These are phyloP conservation scores for Oenanthe melanoleuca DNA, from an alignment of 2,113 vertebrate species.

Conservation along the genomic window DNA sequence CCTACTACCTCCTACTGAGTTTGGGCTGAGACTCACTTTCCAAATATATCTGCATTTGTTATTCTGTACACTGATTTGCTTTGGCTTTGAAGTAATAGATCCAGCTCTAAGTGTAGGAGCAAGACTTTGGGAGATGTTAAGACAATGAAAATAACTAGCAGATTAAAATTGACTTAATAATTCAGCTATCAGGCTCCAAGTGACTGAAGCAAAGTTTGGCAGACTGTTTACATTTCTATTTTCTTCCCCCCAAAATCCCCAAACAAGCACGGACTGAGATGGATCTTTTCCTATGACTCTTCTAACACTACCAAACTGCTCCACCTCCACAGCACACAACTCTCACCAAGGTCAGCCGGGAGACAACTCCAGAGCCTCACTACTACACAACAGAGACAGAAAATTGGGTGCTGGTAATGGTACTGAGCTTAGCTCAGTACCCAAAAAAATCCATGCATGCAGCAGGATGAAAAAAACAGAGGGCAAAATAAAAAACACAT, in stretches of 20 bases:
- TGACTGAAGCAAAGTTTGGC: neutral
- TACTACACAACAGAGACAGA: neutral
- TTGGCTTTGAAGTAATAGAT: conserved; percentile 7
- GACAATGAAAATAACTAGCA: neutral
- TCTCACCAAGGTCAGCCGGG: neutral
- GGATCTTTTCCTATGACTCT: neutral
- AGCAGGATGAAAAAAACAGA: neutral
- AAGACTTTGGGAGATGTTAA: neutral
- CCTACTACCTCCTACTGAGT: neutral
- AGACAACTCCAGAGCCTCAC: neutral
- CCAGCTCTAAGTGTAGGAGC: neutral
- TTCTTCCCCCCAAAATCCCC: neutral
- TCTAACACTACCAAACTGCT: neutral
- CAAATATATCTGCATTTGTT: neutral
- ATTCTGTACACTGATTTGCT: neutral
- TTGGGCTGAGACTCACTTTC: neutral
- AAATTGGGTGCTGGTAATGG: fast-evolving
- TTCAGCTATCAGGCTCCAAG: neutral
- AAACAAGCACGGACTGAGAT: fast-evolving
- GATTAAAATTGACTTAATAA: neutral
- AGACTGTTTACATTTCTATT: neutral
- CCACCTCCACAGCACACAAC: neutral
- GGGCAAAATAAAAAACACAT: neutral
- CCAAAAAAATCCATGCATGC: neutral
- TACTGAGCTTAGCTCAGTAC: neutral